A percentile compares a stretch with the other conserved stretches of the same genome.
phyloP scores from a whole-genome alignment of 2,113 vertebrate genomes.

The Anguilla japonica region DNA sequence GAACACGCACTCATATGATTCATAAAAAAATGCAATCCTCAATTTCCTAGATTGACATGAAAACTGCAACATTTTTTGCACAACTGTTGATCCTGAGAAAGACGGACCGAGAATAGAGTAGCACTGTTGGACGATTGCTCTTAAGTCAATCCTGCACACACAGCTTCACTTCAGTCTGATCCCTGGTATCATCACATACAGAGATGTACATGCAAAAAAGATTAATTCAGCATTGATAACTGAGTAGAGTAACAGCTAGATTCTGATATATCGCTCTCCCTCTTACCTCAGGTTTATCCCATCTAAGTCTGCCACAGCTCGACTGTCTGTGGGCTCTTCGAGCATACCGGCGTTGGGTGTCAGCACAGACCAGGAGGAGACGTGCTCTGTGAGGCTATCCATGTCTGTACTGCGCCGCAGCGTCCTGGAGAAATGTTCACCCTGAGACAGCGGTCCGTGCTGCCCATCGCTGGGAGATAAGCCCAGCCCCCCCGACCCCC shows the following conservation, averaged over 20 bases:
- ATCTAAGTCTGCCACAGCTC: constrained; percentile 36
- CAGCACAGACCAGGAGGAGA: constrained; percentile 56
- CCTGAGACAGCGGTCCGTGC: constrained; percentile 26
- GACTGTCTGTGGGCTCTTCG: constrained; percentile 25
- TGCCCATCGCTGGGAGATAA: constrained; percentile 38
- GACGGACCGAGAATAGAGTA: neutral
- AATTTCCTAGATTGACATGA: neutral
- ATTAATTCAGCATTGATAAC: neutral
- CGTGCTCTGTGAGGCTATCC: constrained; percentile 58
- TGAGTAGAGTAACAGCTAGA: neutral
- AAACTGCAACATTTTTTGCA: neutral
- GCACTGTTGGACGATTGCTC: neutral
- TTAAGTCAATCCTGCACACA: neutral
- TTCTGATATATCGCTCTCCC: too few relatives aligned
- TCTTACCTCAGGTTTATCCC: constrained; percentile 57
- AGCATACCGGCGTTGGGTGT: constrained; percentile 41
- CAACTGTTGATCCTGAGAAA: neutral
- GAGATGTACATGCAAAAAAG: neutral
- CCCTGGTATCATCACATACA: neutral
- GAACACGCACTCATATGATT: neutral
- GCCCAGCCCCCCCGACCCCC: constrained; percentile 44
- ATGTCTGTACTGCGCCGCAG: constrained; percentile 50
- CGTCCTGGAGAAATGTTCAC: constrained; percentile 43
- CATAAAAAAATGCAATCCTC: neutral
- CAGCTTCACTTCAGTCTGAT: neutral